A percentile compares a stretch with the other conserved stretches of the same genome.
Evolutionary conservation across 2,113 vertebrate species (phyloP).

Genomic region (Mormyrus lacerda): DNA sequence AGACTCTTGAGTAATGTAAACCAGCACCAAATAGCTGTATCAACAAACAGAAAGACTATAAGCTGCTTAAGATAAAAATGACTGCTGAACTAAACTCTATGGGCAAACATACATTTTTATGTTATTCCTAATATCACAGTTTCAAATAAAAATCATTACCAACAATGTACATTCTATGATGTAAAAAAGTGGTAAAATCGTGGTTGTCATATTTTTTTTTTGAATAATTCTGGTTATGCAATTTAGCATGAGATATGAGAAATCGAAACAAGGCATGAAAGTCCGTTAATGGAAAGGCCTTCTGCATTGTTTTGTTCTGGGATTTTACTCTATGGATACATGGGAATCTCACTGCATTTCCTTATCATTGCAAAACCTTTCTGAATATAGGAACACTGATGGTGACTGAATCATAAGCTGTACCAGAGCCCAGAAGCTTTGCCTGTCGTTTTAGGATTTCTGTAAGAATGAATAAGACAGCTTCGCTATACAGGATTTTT

Average conservation of each 20-base stretch:
- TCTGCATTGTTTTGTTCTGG: background rate
- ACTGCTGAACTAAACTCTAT: background rate
- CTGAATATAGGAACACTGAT: background rate
- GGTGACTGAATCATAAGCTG: background rate
- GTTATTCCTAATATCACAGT: background rate
- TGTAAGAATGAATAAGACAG: background rate
- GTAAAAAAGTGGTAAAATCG: too few relatives aligned
- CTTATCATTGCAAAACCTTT: background rate
- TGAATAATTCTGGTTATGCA: background rate
- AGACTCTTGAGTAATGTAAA: background rate
- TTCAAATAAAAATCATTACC: background rate
- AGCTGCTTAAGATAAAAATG: background rate
- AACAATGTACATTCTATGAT: background rate
- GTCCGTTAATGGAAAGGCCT: background rate
- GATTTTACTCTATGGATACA: background rate
- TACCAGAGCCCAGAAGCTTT: background rate
- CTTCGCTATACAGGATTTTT: background rate
- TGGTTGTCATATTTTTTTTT: background rate
- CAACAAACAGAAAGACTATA: background rate
- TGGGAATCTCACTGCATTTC: background rate
- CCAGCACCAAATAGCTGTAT: background rate
- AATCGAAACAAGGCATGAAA: background rate
- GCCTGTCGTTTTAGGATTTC: background rate
- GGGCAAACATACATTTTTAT: background rate
- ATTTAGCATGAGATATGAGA: too few relatives aligned